These are phyloP conservation scores for Umimayanthus kanabou DNA, from an alignment of 92 coral and sea anemone genomes.

Conservation along the genomic window DNA sequence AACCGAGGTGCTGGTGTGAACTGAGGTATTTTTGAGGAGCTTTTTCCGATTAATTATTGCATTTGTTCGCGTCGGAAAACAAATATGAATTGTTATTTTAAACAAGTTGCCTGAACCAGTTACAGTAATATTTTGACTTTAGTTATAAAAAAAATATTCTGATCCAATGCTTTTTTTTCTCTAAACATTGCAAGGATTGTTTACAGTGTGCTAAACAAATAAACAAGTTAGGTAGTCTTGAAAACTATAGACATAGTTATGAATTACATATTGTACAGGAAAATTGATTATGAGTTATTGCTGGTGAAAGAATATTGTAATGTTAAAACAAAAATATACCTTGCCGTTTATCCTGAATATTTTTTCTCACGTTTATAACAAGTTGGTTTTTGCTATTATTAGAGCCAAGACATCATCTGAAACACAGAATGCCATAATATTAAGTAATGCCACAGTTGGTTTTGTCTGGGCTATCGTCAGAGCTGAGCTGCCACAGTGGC, in stretches of 20 bases:
- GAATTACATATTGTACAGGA: neutral
- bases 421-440: no score
- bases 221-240: no score
- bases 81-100: neutral
- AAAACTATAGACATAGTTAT: no score
- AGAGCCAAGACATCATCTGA: no score
- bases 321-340: neutral
- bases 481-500: no score
- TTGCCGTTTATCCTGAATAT: neutral
- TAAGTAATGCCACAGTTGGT: no score
- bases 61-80: no score
- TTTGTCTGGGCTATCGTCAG: no score
- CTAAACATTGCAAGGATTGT: neutral
- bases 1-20: neutral
- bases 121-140: neutral
- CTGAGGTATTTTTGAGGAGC: neutral
- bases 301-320: neutral
- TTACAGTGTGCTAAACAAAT: neutral
- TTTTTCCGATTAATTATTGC: neutral
- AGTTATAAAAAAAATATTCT: no score
- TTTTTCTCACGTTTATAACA: neutral
- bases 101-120: neutral
- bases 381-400: neutral
- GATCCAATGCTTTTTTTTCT: neutral
- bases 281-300: neutral